These are phyloP conservation scores for Aythya baeri DNA, from an alignment of 2,113 vertebrate genomes.

Conservation along the genomic window DNA sequence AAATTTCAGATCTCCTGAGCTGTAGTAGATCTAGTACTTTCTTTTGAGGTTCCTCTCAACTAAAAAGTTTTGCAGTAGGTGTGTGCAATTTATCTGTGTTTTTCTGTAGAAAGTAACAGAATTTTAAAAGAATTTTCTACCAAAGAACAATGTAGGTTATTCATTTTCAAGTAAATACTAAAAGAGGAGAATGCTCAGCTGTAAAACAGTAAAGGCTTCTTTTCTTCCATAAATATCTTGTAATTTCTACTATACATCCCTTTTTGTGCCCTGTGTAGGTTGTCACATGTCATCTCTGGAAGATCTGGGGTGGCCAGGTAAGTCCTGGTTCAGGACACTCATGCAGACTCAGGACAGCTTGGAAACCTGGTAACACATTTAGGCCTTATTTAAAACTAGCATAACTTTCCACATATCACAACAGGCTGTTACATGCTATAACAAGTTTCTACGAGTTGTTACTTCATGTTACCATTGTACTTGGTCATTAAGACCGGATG, in stretches of 20 bases:
- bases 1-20: not conserved
- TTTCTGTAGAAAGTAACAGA: not conserved
- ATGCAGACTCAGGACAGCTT: not conserved
- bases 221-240: not conserved
- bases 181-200: rapidly evolving
- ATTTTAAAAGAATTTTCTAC: not conserved
- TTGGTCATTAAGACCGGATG: not conserved
- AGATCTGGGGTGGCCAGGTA: not conserved
- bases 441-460: not conserved
- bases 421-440: not conserved
- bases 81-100: not conserved
- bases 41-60: too few species aligned
- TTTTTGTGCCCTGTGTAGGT: not conserved
- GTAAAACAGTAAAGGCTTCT: not conserved
- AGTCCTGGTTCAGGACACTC: not conserved
- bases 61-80: not conserved
- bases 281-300: not conserved
- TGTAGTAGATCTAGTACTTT: not conserved
- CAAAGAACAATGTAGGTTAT: not conserved
- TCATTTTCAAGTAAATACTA: not conserved
- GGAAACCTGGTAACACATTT: not conserved
- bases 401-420: not conserved
- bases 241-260: not conserved
- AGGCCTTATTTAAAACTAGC: not conserved
- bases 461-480: not conserved